phyloP scores from a whole-genome alignment of 2,113 vertebrate genomes.

The Cranoglanis bouderius region DNA sequence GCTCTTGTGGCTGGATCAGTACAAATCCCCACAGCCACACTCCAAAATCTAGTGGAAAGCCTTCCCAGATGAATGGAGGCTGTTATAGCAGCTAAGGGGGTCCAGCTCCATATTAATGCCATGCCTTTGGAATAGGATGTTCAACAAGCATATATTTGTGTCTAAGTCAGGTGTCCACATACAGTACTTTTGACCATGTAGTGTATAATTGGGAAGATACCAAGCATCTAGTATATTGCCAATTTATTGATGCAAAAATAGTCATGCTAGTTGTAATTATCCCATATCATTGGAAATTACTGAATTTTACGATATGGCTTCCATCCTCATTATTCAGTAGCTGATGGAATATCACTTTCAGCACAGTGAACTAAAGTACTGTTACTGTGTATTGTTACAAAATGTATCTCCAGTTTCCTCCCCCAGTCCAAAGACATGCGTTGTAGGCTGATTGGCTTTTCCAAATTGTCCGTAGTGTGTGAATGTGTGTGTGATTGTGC shows the following conservation, averaged over 20 bases:
- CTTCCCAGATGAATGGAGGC: neutral
- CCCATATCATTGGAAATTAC: neutral
- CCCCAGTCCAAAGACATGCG: no score
- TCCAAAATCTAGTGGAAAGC: neutral
- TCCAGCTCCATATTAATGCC: neutral
- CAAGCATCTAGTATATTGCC: neutral
- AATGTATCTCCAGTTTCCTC: neutral
- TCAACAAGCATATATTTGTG: neutral
- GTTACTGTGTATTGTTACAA: neutral
- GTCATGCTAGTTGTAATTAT: neutral
- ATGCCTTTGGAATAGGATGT: neutral
- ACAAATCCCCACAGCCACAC: neutral
- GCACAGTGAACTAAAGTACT: neutral
- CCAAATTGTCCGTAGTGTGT: no score
- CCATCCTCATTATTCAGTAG: neutral
- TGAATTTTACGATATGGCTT: neutral
- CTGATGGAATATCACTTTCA: neutral
- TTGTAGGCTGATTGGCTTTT: no score
- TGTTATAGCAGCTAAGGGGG: neutral
- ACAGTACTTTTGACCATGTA: neutral
- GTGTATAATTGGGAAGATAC: neutral
- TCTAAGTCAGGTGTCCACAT: neutral
- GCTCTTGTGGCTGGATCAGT: neutral
- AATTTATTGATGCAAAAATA: neutral
- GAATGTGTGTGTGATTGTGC: no score